Percentiles rank a stretch among this genome's conserved stretches.
Conservation (phyloP, 2,888 invertebrate genomes). For the Thymelicus acteon region DNA sequence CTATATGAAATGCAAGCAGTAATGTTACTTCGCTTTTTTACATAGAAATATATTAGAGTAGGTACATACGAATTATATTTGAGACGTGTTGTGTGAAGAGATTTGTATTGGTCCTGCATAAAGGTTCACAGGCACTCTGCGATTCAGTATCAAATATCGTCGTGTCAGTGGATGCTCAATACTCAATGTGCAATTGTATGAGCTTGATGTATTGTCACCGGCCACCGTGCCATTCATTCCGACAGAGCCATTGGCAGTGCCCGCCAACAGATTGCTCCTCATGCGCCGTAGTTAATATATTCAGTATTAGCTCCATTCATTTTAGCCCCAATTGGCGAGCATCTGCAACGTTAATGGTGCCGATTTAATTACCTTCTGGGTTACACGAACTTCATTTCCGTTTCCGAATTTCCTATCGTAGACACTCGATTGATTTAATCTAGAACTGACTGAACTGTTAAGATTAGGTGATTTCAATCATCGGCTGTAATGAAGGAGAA, state of each 20-base stretch:
- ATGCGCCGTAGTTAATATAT: constrained; percentile 47
- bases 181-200: constrained; percentile 15
- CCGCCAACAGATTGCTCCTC: constrained; percentile 39
- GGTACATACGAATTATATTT: too few relatives aligned
- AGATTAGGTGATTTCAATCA: constrained; percentile 9
- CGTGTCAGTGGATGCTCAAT: constrained; percentile 1
- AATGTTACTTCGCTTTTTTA: too few relatives aligned
- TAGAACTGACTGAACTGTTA: constrained; percentile 34
- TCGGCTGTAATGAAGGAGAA: background rate
- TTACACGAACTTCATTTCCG: constrained; percentile 54
- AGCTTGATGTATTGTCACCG: constrained; percentile 22
- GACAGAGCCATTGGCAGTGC: constrained; percentile 49
- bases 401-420: constrained; percentile 47
- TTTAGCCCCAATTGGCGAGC: constrained; percentile 44
- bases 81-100: background rate
- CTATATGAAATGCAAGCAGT: too few relatives aligned
- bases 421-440: constrained; percentile 44
- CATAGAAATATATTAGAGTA: too few relatives aligned
- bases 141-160: background rate
- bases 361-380: constrained; percentile 59
- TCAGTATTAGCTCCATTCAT: constrained; percentile 55
- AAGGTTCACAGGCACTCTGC: background rate
- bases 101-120: background rate
- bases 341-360: constrained; percentile 51
- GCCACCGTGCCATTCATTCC: constrained; percentile 39